Evolutionary conservation across 2,113 vertebrate genomes (phyloP).

Genomic region (Apeltes quadracus): DNA sequence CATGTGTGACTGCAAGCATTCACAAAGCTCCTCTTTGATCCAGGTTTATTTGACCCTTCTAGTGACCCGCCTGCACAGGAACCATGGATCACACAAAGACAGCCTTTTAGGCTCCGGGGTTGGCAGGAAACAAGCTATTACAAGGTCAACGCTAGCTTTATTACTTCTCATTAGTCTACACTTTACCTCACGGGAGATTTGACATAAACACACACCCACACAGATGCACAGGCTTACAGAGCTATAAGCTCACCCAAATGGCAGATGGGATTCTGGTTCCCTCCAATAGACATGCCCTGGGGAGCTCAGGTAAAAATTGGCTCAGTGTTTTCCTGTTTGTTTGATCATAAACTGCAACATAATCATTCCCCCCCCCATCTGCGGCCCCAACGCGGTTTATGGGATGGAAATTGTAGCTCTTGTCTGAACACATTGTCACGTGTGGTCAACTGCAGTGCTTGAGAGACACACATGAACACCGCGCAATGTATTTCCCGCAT

Average conservation of each 20-base stretch:
- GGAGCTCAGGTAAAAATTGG: constrained; percentile 54
- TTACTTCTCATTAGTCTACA: constrained; percentile 68
- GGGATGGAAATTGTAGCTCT: constrained; percentile 39
- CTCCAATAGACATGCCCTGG: constrained; percentile 27
- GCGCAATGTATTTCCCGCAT: constrained; percentile 26
- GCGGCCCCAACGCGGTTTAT: constrained; percentile 34
- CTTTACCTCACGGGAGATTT: constrained; percentile 61
- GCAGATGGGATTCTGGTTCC: constrained; percentile 37
- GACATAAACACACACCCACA: constrained; percentile 61
- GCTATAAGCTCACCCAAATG: constrained; percentile 35
- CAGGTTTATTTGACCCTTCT: constrained; percentile 54
- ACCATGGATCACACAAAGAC: constrained; percentile 55
- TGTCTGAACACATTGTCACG: constrained; percentile 1
- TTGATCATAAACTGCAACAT: constrained; percentile 47
- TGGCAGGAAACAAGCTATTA: constrained; percentile 72
- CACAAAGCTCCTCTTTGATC: constrained; percentile 41
- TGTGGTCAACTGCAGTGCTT: constrained; percentile 15
- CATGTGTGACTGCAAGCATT: constrained; percentile 21
- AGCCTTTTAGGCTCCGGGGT: constrained; percentile 48
- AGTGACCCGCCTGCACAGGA: constrained; percentile 34
- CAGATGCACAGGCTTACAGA: constrained; percentile 26
- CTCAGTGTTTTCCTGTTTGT: constrained; percentile 61
- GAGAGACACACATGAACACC: constrained; percentile 3
- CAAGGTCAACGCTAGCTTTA: constrained; percentile 69
- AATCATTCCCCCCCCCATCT: background rate